Evolutionary conservation across 2,888 invertebrate species (phyloP).

Genomic region (Dascillus cervinus): DNA sequence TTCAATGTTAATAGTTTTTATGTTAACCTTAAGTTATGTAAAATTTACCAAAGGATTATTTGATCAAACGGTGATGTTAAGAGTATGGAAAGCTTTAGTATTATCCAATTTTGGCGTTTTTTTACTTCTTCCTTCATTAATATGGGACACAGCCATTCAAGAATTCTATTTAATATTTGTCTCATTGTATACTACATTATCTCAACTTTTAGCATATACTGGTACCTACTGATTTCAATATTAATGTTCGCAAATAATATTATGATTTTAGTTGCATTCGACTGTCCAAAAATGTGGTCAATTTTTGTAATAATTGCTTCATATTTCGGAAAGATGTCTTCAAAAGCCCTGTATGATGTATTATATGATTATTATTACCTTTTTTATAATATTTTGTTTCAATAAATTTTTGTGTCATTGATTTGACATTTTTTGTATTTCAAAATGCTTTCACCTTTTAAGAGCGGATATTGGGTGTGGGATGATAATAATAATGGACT

Average conservation of each 20-base stretch:
- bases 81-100: conserved; percentile 50
- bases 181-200: conserved; percentile 55
- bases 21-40: conserved; percentile 27
- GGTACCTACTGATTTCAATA: conserved; percentile 39
- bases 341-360: conserved; percentile 9
- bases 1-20: conserved; percentile 27
- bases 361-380: too few species aligned
- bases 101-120: conserved; percentile 54
- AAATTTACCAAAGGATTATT: conserved; percentile 12
- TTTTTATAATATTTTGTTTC: too few species aligned
- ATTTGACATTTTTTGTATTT: too few species aligned
- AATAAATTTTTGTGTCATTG: too few species aligned
- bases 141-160: conserved; percentile 49
- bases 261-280: conserved; percentile 48
- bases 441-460: too few species aligned
- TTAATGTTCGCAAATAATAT: conserved; percentile 1
- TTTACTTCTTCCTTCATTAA: conserved; percentile 53
- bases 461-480: conserved; percentile 48
- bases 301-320: conserved; percentile 26
- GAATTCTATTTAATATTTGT: conserved; percentile 52
- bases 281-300: conserved; percentile 43
- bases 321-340: conserved; percentile 14
- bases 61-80: conserved; percentile 18
- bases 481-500: conserved; percentile 33
- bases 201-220: conserved; percentile 56